Percentiles rank a stretch among this genome's conserved stretches.
phyloP scores from a whole-genome alignment of 2,888 invertebrate genomes.

The Drosophila acutilabella region DNA sequence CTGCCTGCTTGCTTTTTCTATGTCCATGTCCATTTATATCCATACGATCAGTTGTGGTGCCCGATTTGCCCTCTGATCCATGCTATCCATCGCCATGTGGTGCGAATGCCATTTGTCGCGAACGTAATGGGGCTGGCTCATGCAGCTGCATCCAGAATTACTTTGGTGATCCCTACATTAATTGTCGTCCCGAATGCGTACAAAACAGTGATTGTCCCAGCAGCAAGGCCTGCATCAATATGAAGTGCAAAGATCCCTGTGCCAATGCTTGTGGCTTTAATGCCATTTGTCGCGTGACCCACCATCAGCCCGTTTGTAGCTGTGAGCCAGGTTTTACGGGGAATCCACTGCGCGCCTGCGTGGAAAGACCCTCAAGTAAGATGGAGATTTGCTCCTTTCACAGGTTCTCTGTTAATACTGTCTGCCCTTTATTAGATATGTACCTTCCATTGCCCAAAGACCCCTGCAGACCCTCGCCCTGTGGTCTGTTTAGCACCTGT shows the following conservation, averaged over 20 bases:
- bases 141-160: constrained; percentile 93
- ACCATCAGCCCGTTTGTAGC: constrained; percentile 92
- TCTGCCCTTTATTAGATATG: constrained; percentile 67
- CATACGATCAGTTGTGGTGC: constrained; percentile 85
- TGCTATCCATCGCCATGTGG: constrained; percentile 95
- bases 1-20: constrained; percentile 61
- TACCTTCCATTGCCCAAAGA: constrained; percentile 83
- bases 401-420: not conserved
- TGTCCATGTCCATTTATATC: constrained; percentile 32
- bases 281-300: constrained; percentile 92
- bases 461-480: constrained; percentile 86
- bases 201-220: constrained; percentile 93
- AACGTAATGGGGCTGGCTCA: constrained; percentile 92
- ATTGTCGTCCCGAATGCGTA: constrained; percentile 95
- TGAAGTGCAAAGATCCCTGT: constrained; percentile 94
- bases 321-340: constrained; percentile 91
- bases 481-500: constrained; percentile 86
- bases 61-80: constrained; percentile 87
- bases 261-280: constrained; percentile 93
- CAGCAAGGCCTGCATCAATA: constrained; percentile 91
- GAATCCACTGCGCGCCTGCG: constrained; percentile 91
- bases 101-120: constrained; percentile 93
- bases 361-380: constrained; percentile 86
- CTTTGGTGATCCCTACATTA: constrained; percentile 93
- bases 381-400: not conserved